Conservation (phyloP, 2,888 invertebrate species). For the Rhagonycha fulva region DNA sequence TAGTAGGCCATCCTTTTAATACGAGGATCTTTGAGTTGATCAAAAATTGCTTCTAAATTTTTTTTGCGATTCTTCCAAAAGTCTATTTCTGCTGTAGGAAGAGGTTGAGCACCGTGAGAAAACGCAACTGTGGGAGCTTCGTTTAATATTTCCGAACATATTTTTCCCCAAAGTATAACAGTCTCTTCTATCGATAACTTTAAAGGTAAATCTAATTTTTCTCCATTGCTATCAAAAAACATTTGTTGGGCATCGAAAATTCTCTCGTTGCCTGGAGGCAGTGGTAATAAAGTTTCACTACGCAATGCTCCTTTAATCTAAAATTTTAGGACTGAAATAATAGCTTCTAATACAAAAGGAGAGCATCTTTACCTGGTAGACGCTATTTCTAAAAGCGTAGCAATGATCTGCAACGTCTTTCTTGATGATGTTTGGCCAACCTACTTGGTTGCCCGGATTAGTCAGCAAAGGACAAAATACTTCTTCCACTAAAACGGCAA, state of each 20-base stretch:
- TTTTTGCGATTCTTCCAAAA: slow-evolving; percentile 80
- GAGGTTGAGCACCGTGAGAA: slow-evolving; percentile 69
- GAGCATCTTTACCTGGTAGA: slow-evolving; percentile 61
- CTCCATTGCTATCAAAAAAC: slow-evolving; percentile 58
- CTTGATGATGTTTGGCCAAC: slow-evolving; percentile 75
- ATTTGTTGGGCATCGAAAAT: slow-evolving; percentile 65
- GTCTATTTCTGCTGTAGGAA: slow-evolving; percentile 72
- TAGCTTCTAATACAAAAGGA: background rate
- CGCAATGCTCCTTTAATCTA: slow-evolving; percentile 78
- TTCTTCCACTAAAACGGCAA: slow-evolving; percentile 71
- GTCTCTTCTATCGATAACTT: slow-evolving; percentile 84
- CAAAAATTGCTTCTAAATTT: slow-evolving; percentile 85
- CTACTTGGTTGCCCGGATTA: slow-evolving; percentile 69
- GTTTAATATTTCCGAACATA: slow-evolving; percentile 70
- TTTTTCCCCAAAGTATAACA: slow-evolving; percentile 82
- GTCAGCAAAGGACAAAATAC: slow-evolving; percentile 74
- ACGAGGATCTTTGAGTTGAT: slow-evolving; percentile 81
- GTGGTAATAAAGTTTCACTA: slow-evolving; percentile 83
- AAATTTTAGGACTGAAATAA: background rate
- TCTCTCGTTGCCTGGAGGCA: slow-evolving; percentile 77
- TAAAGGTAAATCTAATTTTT: slow-evolving; percentile 67
- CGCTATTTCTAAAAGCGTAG: slow-evolving; percentile 68
- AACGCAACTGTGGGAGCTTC: slow-evolving; percentile 76
- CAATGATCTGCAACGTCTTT: slow-evolving; percentile 74
- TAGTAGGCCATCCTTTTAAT: slow-evolving; percentile 80